Base-by-base conservation (phyloP, 2,797 vertebrate species). In the Lepus townsendii region DNA sequence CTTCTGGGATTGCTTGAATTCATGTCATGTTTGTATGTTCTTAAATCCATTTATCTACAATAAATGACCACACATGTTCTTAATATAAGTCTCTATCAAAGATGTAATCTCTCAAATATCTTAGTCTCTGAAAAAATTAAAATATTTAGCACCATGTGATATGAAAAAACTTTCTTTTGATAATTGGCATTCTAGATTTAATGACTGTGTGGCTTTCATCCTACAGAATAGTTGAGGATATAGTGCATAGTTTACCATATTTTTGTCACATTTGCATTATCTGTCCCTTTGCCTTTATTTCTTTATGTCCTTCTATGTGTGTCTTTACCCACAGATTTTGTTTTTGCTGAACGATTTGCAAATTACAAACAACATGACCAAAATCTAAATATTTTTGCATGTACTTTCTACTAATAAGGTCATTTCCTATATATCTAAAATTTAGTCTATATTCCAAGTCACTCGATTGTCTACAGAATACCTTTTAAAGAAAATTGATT, bases 321-420 rank as follows among this genome's bases (percentile, higher is more conserved):
- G 71, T 20, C 30, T 42, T 1, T 47, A 38, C 9, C 60, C 12
- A 62, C 12, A 42, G 10, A 69, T 26, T 54, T 82, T 26, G 30
- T 76, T 75, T 87, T 80, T 85, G 30, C 75, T 79, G n/a, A 91
- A 52, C 8, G 30, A 52, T 87, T 92, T 94, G 27, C 32, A 83
- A 57, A 13, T 82, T 32, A 88, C 12, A 78, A 54, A 76, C 50
- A 11, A 7, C 19, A 72, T n/a, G 79, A 22, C 75, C 69, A 80
- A 54, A 2, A 0, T 47, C 76, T 71, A 83, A 88, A 83, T 83
- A 78, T 95, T 76, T 94, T 27, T 88, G 26, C 54, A 54, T n/a
- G 30, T 35, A 47, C 47, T 57, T 93, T 63, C 63, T 88, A 75
- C 13, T 66, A 54, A 65, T 75, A n/a, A 92, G 52, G 75, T 73